phyloP scores from a whole-genome alignment of 2,113 vertebrate genomes.

The Barnardius zonarius region DNA sequence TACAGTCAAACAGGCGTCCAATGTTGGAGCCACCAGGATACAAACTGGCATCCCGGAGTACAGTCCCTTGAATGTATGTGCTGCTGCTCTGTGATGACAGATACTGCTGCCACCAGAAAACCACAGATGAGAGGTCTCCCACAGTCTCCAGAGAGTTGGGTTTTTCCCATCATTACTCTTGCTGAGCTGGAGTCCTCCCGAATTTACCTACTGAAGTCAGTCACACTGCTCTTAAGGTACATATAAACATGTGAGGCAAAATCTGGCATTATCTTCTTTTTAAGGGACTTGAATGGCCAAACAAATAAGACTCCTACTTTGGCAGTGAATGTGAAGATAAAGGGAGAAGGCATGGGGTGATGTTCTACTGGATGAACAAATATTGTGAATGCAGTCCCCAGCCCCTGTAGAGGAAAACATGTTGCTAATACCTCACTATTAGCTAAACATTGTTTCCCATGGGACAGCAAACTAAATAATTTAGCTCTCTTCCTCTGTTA shows the following conservation, averaged over 20 bases:
- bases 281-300: not conserved
- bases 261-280: not conserved
- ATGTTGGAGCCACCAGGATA: not conserved
- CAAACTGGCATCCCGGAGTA: not conserved
- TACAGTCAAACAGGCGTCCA: not conserved
- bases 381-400: fast-evolving
- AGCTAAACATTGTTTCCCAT: not conserved
- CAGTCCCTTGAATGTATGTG: fast-evolving
- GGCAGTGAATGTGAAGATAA: not conserved
- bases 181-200: not conserved
- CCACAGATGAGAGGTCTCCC: not conserved
- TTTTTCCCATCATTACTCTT: not conserved
- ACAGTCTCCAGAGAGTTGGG: not conserved
- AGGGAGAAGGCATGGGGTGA: not conserved
- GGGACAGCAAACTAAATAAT: not conserved
- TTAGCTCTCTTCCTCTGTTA: not conserved
- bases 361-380: not conserved
- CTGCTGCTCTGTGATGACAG: not conserved
- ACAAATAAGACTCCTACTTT: not conserved
- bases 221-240: not conserved
- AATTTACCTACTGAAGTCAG: not conserved
- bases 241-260: not conserved
- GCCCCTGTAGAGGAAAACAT: not conserved
- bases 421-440: not conserved
- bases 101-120: not conserved